phyloP scores from a whole-genome alignment of 2,113 vertebrate genomes.

The Pyxicephalus adspersus region DNA sequence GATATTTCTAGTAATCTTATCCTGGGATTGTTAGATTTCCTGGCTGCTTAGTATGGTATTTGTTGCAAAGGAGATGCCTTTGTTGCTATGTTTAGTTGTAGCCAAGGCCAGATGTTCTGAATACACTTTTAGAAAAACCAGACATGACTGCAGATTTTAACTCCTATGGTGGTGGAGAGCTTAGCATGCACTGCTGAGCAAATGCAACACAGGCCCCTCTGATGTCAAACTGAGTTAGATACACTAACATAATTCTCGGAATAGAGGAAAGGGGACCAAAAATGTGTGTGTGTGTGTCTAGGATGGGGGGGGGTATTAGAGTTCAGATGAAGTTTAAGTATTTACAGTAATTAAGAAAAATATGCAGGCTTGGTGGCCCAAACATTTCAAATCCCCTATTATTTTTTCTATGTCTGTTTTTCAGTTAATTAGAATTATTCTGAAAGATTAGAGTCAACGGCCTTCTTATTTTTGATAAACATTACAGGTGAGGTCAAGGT shows the following conservation, averaged over 20 bases:
- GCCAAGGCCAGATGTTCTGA: constrained; percentile 55
- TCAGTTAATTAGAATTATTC: constrained; percentile 13
- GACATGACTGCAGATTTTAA: constrained; percentile 42
- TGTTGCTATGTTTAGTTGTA: constrained; percentile 52
- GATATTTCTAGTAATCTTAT: constrained; percentile 47
- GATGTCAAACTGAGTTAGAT: constrained; percentile 46
- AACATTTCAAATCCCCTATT: constrained; percentile 6
- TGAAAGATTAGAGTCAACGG: not conserved
- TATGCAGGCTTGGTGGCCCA: constrained; percentile 8
- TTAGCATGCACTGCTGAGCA: constrained; percentile 19
- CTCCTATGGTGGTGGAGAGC: constrained; percentile 22
- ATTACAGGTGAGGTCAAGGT: not conserved
- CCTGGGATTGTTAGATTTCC: constrained; percentile 51
- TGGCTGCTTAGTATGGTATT: constrained; percentile 43
- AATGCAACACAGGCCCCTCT: constrained; percentile 22
- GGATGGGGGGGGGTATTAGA: constrained; percentile 6
- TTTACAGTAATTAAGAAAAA: constrained; percentile 46
- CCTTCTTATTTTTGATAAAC: constrained; percentile 17
- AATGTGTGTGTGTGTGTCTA: constrained; percentile 12
- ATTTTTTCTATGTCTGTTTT: not conserved
- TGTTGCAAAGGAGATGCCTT: constrained; percentile 45
- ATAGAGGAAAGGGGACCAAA: constrained; percentile 43
- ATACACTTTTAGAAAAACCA: constrained; percentile 40
- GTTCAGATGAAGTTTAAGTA: constrained; percentile 49
- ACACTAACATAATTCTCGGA: constrained; percentile 42